Conservation (phyloP, 2,113 vertebrate genomes). For the human region GRCh38 chr7:151307501-151308000, state of each 20-base stretch:
- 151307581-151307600: neutral
- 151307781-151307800: neutral
- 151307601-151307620: neutral
- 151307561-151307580: neutral
- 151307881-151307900: neutral
- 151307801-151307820: neutral
- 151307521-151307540: neutral
- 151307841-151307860: rapidly evolving
- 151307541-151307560: rapidly evolving
- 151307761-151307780: neutral
- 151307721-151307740: neutral
- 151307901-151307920: rapidly evolving
- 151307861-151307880: neutral
- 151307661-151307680: neutral
- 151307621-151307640: rapidly evolving
- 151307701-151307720: neutral
- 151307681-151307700: neutral
- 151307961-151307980: neutral
- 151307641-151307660: rapidly evolving
- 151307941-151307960: neutral
- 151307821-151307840: neutral
- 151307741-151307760: neutral
- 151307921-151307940: neutral
- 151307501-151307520: neutral
- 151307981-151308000: neutral